Conservation (phyloP, 2,797 vertebrate species). For the Alosa sapidissima region DNA sequence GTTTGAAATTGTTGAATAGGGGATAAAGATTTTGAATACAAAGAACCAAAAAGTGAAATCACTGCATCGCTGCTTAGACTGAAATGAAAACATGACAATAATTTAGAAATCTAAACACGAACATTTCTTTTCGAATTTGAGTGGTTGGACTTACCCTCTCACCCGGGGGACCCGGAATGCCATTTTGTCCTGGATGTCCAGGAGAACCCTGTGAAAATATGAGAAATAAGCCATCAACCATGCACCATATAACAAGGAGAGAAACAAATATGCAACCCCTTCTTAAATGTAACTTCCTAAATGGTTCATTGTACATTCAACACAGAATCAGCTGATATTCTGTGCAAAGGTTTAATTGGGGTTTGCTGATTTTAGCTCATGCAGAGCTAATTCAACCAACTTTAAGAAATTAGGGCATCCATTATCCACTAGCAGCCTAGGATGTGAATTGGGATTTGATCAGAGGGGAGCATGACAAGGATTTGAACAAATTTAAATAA, state of each 20-base stretch:
- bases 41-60: not conserved
- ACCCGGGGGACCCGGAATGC: constrained; percentile 66
- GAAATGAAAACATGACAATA: not conserved
- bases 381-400: too few relatives aligned
- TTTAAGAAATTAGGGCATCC: too few relatives aligned
- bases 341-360: too few relatives aligned
- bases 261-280: not conserved
- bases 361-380: too few relatives aligned
- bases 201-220: constrained; percentile 65
- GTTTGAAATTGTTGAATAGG: not conserved
- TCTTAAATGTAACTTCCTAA: not conserved
- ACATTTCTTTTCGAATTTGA: not conserved
- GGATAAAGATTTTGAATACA: not conserved
- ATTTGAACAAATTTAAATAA: not conserved
- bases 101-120: not conserved
- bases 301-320: not conserved
- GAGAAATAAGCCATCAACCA: not conserved
- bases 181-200: constrained; percentile 71
- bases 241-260: not conserved
- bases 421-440: too few relatives aligned
- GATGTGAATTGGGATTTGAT: not conserved
- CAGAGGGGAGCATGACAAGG: not conserved
- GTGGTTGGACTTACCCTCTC: constrained; percentile 62
- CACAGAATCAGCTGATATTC: not conserved
- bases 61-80: not conserved